Evolutionary conservation across 2,113 vertebrate genomes (phyloP).

Genomic region (Enhydra lutris): DNA sequence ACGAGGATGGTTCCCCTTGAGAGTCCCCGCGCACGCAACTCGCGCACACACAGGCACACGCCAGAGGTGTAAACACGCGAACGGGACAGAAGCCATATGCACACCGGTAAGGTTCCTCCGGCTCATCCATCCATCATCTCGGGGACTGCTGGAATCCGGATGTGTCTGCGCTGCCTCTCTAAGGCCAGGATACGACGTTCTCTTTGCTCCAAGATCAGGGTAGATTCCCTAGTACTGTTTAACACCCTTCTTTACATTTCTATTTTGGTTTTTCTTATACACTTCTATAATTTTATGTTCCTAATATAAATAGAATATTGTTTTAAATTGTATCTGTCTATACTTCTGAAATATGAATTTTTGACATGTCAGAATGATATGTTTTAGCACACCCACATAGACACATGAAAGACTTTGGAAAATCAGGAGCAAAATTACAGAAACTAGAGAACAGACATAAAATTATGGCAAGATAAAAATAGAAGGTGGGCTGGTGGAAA

Average conservation of each 20-base stretch:
- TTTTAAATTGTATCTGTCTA: neutral
- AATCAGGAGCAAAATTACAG: neutral
- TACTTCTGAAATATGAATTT: neutral
- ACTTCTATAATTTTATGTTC: neutral
- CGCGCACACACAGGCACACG: neutral
- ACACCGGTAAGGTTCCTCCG: rapidly evolving
- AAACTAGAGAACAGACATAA: neutral
- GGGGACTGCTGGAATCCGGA: rapidly evolving
- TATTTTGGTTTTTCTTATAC: neutral
- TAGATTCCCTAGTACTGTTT: neutral
- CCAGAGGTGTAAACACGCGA: rapidly evolving
- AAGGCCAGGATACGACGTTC: rapidly evolving
- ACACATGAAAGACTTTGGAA: neutral
- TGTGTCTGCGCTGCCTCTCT: neutral
- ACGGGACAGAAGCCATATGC: rapidly evolving
- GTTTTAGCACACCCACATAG: neutral
- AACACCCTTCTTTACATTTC: neutral
- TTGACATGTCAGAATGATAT: neutral
- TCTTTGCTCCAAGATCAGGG: too few species aligned
- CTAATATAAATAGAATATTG: neutral
- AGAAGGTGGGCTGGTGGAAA: neutral
- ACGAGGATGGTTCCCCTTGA: neutral
- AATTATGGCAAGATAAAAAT: neutral
- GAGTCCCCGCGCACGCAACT: too few species aligned
- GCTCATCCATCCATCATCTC: rapidly evolving